Conservation (phyloP, 1,140 invertebrate species). For the Adoxophyes honmai region DNA sequence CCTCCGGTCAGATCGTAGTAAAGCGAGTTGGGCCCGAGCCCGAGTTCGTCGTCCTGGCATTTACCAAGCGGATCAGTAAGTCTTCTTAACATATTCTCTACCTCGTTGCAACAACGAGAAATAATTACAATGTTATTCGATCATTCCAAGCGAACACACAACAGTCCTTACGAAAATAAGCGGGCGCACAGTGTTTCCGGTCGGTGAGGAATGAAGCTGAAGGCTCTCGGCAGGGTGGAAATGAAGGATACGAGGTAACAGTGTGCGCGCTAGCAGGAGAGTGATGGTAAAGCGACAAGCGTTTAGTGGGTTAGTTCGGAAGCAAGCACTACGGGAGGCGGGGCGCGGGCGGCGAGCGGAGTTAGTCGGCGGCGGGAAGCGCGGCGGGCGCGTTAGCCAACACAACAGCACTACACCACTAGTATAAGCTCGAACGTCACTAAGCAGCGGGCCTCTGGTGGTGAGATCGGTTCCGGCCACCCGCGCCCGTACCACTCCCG, state of each 20-base stretch:
- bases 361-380: constrained; percentile 52
- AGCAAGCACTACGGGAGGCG: constrained; percentile 55
- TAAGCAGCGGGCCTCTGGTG: constrained; percentile 32
- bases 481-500: constrained; percentile 34
- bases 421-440: no score
- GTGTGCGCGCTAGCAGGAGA: constrained; percentile 5
- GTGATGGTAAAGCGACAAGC: constrained; percentile 50
- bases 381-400: constrained; percentile 51
- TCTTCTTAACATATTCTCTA: constrained; percentile 68
- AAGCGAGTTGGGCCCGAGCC: constrained; percentile 69
- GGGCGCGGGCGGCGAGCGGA: constrained; percentile 45
- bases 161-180: constrained; percentile 31
- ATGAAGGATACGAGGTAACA: background rate
- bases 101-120: constrained; percentile 64
- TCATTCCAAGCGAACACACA: constrained; percentile 40
- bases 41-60: constrained; percentile 74
- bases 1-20: constrained; percentile 75
- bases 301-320: constrained; percentile 58
- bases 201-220: background rate
- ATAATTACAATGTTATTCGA: constrained; percentile 51
- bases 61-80: constrained; percentile 73
- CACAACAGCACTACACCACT: no score
- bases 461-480: constrained; percentile 60
- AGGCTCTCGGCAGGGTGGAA: no score
- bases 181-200: background rate